These are phyloP conservation scores for Barypeithes pellucidus DNA, from an alignment of 2,888 invertebrate genomes.

Conservation along the genomic window DNA sequence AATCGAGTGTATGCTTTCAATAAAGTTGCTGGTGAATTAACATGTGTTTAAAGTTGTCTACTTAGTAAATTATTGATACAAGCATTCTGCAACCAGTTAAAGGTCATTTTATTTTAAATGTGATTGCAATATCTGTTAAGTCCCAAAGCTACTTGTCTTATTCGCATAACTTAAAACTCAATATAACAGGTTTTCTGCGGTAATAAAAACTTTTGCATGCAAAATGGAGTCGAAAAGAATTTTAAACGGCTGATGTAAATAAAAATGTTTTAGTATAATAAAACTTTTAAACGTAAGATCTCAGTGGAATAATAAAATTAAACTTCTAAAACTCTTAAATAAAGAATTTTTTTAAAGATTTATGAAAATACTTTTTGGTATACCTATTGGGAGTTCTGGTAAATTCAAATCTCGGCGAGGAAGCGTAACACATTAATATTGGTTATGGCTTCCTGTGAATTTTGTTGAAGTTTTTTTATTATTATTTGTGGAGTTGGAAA, in stretches of 20 bases:
- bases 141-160: constrained; percentile 38
- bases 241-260: constrained; percentile 46
- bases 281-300: constrained; percentile 37
- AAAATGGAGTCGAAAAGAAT: constrained; percentile 38
- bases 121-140: constrained; percentile 34
- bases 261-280: constrained; percentile 49
- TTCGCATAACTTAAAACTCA: constrained; percentile 33
- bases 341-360: not conserved
- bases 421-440: too few relatives aligned
- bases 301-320: constrained; percentile 40
- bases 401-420: too few relatives aligned
- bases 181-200: constrained; percentile 32
- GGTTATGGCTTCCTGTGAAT: too few relatives aligned
- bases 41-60: too few relatives aligned
- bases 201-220: constrained; percentile 39
- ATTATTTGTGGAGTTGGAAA: too few relatives aligned
- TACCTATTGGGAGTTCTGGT: too few relatives aligned
- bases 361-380: not conserved
- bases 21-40: too few relatives aligned
- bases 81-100: too few relatives aligned
- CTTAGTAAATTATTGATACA: too few relatives aligned
- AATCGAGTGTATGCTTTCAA: too few relatives aligned
- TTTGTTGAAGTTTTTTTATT: too few relatives aligned
- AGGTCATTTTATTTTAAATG: too few relatives aligned
- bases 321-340: constrained; percentile 34